A percentile compares a stretch with the other conserved stretches of the same genome.
Conservation (phyloP, 2,888 invertebrate species). For the Gibbula magus region DNA sequence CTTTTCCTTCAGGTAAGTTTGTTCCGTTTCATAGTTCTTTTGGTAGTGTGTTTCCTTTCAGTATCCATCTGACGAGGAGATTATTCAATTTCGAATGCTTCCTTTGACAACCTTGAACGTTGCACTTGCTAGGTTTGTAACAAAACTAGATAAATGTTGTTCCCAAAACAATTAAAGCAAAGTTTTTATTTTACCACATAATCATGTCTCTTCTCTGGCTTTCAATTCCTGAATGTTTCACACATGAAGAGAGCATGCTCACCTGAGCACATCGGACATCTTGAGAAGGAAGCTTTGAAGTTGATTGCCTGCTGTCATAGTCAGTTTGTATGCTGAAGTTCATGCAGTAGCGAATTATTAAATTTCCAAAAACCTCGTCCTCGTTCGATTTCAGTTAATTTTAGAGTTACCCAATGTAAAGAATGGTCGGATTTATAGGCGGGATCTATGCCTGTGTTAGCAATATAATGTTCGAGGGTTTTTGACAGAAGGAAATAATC, state of each 20-base stretch:
- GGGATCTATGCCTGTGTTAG: no score
- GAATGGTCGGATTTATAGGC: no score
- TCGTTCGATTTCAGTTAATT: no score
- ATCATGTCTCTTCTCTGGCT: constrained; percentile 2
- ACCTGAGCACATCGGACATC: not conserved
- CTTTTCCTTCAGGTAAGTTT: not conserved
- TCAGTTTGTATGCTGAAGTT: not conserved
- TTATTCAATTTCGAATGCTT: not conserved
- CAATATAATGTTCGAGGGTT: no score
- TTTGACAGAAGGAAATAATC: no score
- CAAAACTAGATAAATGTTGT: not conserved
- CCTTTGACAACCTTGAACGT: not conserved
- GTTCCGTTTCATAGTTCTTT: not conserved
- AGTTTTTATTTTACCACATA: not conserved
- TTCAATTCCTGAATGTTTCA: not conserved
- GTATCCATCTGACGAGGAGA: not conserved
- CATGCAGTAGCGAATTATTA: not conserved
- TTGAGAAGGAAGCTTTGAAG: not conserved
- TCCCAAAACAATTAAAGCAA: constrained; percentile 1
- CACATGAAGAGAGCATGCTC: not conserved
- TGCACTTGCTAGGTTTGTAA: not conserved
- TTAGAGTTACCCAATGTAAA: no score
- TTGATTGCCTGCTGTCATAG: no score
- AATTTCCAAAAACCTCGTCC: no score
- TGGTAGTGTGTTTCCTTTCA: no score